phyloP scores from a whole-genome alignment of 2,797 vertebrate genomes.

The Myioborus miniatus region DNA sequence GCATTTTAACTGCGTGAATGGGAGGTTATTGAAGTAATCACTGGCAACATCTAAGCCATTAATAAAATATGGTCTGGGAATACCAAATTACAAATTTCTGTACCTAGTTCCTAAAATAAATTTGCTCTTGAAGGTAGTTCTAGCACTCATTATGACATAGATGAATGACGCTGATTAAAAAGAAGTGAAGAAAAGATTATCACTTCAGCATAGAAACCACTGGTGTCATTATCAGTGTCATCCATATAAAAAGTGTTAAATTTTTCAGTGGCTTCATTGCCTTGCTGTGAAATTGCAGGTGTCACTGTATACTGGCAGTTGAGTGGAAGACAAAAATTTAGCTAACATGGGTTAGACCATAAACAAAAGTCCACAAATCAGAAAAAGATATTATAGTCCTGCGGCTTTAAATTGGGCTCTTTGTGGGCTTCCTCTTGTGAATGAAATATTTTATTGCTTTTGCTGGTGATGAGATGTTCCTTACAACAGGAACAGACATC shows the following conservation, averaged over 20 bases:
- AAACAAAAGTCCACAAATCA: not conserved
- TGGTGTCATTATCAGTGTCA: constrained; percentile 32
- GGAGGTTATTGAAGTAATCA: constrained; percentile 68
- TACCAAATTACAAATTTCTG: constrained; percentile 58
- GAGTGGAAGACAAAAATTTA: constrained; percentile 5
- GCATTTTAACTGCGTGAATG: constrained; percentile 53
- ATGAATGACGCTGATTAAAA: constrained; percentile 72
- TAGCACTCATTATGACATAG: constrained; percentile 35
- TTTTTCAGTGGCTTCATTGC: constrained; percentile 62
- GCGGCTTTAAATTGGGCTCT: constrained; percentile 1
- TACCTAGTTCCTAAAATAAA: constrained; percentile 54
- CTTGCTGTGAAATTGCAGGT: constrained; percentile 63
- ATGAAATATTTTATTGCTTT: not conserved
- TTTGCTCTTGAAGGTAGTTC: constrained; percentile 45
- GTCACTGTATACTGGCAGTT: not conserved
- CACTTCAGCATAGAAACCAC: constrained; percentile 49
- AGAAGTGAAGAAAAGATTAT: constrained; percentile 66
- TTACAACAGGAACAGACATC: not conserved
- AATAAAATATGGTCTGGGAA: constrained; percentile 72
- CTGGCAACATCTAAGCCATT: constrained; percentile 62
- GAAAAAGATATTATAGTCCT: not conserved
- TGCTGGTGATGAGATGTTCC: not conserved
- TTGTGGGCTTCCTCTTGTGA: not conserved
- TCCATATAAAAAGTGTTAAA: constrained; percentile 65
- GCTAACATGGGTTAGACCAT: not conserved